A percentile compares a stretch with the other conserved stretches of the same genome.
Evolutionary conservation across 2,113 vertebrate species (phyloP).

Genomic region (Rattus rattus): DNA sequence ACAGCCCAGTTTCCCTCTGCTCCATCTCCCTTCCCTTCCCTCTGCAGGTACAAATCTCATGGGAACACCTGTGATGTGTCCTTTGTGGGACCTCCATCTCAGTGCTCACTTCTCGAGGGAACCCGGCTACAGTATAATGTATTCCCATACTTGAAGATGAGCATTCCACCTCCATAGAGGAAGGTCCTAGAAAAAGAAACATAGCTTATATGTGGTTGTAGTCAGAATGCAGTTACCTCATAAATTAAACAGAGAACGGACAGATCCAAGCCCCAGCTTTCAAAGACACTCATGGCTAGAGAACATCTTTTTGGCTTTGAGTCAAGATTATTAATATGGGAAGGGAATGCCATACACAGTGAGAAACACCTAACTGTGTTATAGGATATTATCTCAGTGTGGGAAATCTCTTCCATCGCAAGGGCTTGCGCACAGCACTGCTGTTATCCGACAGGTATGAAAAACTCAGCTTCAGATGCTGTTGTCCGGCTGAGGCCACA

Average conservation of each 20-base stretch:
- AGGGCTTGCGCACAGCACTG: background rate
- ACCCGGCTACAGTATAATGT: background rate
- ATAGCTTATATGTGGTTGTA: background rate
- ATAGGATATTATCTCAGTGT: constrained; percentile 46
- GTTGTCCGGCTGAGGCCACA: constrained; percentile 39
- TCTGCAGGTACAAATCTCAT: background rate
- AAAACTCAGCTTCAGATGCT: constrained; percentile 15
- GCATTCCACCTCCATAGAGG: background rate
- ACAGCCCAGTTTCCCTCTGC: background rate
- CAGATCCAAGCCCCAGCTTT: constrained; percentile 54
- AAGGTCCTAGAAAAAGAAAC: constrained; percentile 18
- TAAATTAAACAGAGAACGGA: constrained; percentile 68
- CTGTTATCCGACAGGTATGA: constrained; percentile 32
- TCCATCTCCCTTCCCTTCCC: background rate
- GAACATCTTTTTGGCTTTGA: constrained; percentile 65
- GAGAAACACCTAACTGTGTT: background rate
- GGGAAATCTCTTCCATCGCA: constrained; percentile 35
- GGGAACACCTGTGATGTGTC: background rate
- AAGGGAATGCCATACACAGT: background rate
- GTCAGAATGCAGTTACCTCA: constrained; percentile 63
- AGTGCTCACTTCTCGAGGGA: background rate
- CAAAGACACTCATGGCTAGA: constrained; percentile 51
- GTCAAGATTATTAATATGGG: constrained; percentile 29
- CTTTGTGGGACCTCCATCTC: background rate
- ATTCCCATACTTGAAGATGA: constrained; percentile 15